A percentile compares a stretch with the other conserved stretches of the same genome.
Conservation (phyloP, 2,888 invertebrate genomes). For the Caradrina kadenii region DNA sequence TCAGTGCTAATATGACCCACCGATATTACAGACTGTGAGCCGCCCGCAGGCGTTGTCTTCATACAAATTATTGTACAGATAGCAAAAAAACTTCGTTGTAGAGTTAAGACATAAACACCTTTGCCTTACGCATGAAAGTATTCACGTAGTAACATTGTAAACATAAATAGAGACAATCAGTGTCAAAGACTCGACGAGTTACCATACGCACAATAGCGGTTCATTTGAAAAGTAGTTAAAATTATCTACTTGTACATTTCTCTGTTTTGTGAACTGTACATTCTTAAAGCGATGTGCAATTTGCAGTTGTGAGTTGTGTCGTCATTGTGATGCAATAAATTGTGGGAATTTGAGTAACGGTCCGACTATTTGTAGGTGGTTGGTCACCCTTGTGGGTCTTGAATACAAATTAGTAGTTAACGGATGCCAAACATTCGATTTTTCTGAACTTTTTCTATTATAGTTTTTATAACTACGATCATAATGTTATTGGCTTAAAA, state of each 20-base stretch:
- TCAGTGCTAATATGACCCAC: constrained; percentile 78
- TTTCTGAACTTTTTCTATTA: not conserved
- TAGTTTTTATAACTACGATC: not conserved
- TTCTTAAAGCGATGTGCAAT: constrained; percentile 66
- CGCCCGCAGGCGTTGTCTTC: constrained; percentile 74
- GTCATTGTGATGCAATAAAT: constrained; percentile 67
- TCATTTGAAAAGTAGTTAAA: not conserved
- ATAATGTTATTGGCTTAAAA: not conserved
- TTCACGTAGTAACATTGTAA: not conserved
- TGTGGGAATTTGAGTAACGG: constrained; percentile 56
- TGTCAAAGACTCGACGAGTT: not conserved
- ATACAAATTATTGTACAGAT: constrained; percentile 79
- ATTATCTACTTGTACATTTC: not conserved
- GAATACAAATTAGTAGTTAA: constrained; percentile 33
- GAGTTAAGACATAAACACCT: constrained; percentile 13
- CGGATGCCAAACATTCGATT: constrained; percentile 8
- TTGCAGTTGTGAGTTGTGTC: constrained; percentile 69
- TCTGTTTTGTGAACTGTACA: constrained; percentile 47
- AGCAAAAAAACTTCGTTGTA: constrained; percentile 1
- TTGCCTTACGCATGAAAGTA: not conserved
- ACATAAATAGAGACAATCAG: too few species aligned
- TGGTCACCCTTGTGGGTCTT: constrained; percentile 49
- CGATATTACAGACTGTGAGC: constrained; percentile 81
- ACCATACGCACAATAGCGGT: not conserved
- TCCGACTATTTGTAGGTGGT: constrained; percentile 36